These are phyloP conservation scores for Sitophilus oryzae DNA, from an alignment of 1,140 invertebrate genomes.

Conservation along the genomic window DNA sequence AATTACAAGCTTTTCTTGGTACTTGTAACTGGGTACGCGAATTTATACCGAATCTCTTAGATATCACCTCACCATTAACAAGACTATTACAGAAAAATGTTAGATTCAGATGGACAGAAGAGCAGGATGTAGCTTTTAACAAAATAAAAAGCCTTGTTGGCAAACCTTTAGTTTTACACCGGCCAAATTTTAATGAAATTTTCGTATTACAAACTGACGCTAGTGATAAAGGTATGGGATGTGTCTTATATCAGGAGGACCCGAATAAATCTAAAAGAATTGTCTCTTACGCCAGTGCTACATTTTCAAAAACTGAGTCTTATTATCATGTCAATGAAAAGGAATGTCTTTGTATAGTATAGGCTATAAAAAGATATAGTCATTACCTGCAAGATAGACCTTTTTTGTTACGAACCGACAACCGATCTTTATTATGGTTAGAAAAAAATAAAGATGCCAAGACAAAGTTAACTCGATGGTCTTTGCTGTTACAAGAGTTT, in stretches of 20 bases:
- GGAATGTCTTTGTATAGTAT: conserved; percentile 31
- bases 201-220: conserved; percentile 23
- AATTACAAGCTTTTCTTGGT: conserved; percentile 33
- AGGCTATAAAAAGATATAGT: conserved; percentile 36
- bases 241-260: conserved; percentile 18
- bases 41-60: conserved; percentile 24
- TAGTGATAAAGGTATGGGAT: conserved; percentile 7
- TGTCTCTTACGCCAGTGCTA: conserved; percentile 19
- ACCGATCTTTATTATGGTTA: too few species aligned
- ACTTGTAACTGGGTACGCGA: conserved; percentile 30
- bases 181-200: conserved; percentile 3
- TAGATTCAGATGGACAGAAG: conserved; percentile 16
- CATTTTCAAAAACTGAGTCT: conserved; percentile 12
- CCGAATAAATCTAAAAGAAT: background rate
- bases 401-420: too few species aligned
- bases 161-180: background rate
- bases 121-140: conserved; percentile 17
- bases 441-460: too few species aligned
- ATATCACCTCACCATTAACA: conserved; percentile 24
- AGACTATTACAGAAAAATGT: conserved; percentile 13
- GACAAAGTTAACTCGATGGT: too few species aligned
- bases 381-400: conserved; percentile 34
- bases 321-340: too few species aligned
- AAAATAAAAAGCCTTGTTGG: conserved; percentile 15
- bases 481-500: conserved; percentile 33